Evolutionary conservation across 2,888 invertebrate genomes (phyloP).

Genomic region (Ectemnius cavifrons): DNA sequence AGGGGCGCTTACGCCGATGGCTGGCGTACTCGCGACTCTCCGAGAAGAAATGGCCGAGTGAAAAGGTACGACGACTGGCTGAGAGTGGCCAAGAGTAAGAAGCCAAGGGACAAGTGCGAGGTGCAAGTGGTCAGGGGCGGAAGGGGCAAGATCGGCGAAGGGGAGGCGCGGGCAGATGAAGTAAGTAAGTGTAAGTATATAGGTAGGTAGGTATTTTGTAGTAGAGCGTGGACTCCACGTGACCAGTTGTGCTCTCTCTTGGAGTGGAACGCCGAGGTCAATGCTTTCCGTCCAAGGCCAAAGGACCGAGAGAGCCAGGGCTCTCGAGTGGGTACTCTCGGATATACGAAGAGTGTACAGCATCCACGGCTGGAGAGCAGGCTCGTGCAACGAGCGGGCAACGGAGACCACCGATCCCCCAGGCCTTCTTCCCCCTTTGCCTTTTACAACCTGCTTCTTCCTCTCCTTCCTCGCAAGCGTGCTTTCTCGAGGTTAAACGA

Average conservation of each 20-base stretch:
- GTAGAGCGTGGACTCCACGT: conserved; percentile 69
- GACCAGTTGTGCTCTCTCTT: conserved; percentile 66
- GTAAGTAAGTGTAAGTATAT: conserved; percentile 36
- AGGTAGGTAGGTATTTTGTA: conserved; percentile 67
- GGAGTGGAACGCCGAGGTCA: conserved; percentile 73
- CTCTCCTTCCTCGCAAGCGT: conserved; percentile 39
- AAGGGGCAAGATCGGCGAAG: background rate
- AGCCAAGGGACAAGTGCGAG: conserved; percentile 3
- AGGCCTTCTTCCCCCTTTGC: conserved; percentile 41
- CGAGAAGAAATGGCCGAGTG: conserved; percentile 24
- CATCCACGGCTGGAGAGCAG: conserved; percentile 40
- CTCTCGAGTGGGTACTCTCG: conserved; percentile 61
- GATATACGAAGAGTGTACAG: conserved; percentile 58
- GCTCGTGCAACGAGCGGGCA: conserved; percentile 27
- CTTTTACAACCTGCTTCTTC: conserved; percentile 56
- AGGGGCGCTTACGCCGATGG: conserved; percentile 28
- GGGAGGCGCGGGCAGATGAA: background rate
- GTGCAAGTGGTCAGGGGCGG: background rate
- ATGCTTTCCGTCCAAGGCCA: conserved; percentile 74
- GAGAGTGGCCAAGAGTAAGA: conserved; percentile 29
- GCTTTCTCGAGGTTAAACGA: conserved; percentile 43
- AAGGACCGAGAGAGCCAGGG: conserved; percentile 65
- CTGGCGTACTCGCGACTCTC: conserved; percentile 17
- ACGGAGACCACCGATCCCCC: conserved; percentile 50
- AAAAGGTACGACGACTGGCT: conserved; percentile 19